A percentile compares a stretch with the other conserved stretches of the same genome.
These are phyloP conservation scores for Peromyscus aztecus DNA, from an alignment of 2,797 vertebrate species.

Conservation along the genomic window DNA sequence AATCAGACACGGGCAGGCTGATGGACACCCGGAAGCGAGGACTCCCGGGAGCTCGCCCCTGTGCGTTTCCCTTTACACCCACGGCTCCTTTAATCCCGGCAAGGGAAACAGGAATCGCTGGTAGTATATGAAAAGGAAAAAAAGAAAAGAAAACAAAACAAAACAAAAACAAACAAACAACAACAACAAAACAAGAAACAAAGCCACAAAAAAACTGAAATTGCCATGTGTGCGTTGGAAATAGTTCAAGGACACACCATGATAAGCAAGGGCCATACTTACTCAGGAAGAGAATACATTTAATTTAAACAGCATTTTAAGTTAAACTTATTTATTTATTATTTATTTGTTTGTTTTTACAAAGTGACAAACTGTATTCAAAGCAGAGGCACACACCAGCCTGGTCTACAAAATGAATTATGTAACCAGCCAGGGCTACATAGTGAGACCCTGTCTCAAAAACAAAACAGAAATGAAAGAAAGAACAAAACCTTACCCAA, in stretches of 20 bases:
- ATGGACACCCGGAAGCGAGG: not conserved
- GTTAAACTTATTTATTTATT: not conserved
- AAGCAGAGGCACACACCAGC: not conserved
- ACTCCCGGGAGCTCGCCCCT: not conserved
- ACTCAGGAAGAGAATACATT: conserved; percentile 75
- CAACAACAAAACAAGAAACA: not conserved
- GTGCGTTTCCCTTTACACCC: not conserved
- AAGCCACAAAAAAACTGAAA: not conserved
- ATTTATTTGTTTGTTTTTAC: not conserved
- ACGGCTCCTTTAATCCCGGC: not conserved
- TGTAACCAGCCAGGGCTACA: not conserved
- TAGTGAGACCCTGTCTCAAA: not conserved
- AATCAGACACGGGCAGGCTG: not conserved
- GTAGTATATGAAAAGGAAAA: not conserved
- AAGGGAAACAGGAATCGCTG: not conserved
- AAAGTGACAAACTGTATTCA: not conserved
- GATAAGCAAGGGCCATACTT: conserved; percentile 74
- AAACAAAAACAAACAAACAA: too few relatives aligned
- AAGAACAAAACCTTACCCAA: not conserved
- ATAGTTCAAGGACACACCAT: conserved; percentile 61
- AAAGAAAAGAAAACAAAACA: too few relatives aligned
- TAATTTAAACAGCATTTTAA: not conserved
- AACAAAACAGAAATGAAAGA: not conserved
- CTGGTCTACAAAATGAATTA: not conserved
- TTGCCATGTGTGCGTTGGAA: not conserved